These are phyloP conservation scores for Lateolabrax maculatus DNA, from an alignment of 2,797 vertebrate genomes.

Conservation along the genomic window DNA sequence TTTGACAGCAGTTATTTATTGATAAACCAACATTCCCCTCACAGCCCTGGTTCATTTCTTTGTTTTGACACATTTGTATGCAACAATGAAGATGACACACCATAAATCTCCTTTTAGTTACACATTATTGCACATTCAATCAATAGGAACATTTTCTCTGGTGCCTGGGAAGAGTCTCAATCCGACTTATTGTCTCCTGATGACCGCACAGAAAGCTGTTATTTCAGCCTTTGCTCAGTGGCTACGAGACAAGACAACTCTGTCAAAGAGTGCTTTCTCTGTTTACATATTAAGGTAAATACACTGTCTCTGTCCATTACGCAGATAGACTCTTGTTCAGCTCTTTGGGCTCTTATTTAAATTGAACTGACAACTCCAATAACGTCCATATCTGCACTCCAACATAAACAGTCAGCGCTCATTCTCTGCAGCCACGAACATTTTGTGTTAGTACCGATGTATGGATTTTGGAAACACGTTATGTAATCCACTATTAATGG, in stretches of 20 bases:
- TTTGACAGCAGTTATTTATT: conserved; percentile 28
- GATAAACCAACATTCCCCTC: neutral
- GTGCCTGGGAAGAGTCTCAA: conserved; percentile 49
- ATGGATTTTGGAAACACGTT: conserved; percentile 40
- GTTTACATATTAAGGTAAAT: conserved; percentile 65
- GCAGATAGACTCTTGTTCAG: conserved; percentile 25
- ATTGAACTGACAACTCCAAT: conserved; percentile 47
- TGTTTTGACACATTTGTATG: conserved; percentile 47
- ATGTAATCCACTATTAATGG: conserved; percentile 25
- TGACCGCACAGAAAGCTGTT: conserved; percentile 47
- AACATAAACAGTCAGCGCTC: conserved; percentile 38
- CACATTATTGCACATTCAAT: conserved; percentile 45
- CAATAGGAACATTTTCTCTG: conserved; percentile 44
- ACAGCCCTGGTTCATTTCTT: conserved; percentile 4
- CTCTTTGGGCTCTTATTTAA: conserved; percentile 42
- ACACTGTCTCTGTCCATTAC: conserved; percentile 46
- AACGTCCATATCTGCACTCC: conserved; percentile 14
- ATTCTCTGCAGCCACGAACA: neutral
- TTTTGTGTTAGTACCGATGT: conserved; percentile 13
- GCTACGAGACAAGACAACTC: conserved; percentile 37
- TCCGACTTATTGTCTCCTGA: conserved; percentile 62
- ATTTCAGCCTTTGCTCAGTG: conserved; percentile 36
- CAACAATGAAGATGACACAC: conserved; percentile 28
- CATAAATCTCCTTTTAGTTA: conserved; percentile 48
- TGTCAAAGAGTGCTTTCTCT: conserved; percentile 42